A percentile compares a stretch with the other conserved stretches of the same genome.
These are phyloP conservation scores for Nasonovia ribisnigri DNA, from an alignment of 2,888 invertebrate genomes.

Conservation along the genomic window DNA sequence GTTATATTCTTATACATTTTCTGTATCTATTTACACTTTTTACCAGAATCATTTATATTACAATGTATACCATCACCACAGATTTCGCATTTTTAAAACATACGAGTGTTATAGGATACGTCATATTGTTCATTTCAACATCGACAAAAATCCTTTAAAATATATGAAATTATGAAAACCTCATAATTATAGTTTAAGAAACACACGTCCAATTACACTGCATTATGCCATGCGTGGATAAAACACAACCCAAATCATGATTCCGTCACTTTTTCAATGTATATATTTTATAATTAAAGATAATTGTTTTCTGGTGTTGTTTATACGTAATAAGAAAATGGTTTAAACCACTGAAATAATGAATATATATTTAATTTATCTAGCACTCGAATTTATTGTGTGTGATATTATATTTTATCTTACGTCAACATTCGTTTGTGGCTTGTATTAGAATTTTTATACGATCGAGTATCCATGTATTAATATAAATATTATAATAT, in stretches of 20 bases:
- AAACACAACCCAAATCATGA: neutral
- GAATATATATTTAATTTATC: too few species aligned
- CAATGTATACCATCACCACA: neutral
- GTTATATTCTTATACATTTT: neutral
- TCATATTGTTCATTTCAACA: neutral
- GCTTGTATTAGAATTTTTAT: neutral
- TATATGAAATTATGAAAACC: neutral
- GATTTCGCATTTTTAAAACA: neutral
- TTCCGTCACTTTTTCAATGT: neutral
- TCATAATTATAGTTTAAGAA: neutral
- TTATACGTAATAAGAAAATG: neutral
- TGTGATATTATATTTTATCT: neutral
- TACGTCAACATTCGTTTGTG: too few species aligned
- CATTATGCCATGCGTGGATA: neutral
- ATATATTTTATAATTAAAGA: neutral
- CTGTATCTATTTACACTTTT: neutral
- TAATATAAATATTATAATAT: neutral
- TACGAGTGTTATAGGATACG: neutral
- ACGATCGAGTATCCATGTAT: neutral
- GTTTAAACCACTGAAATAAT: neutral
- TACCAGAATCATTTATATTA: neutral
- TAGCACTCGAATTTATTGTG: neutral
- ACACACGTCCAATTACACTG: neutral
- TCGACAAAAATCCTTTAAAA: neutral
- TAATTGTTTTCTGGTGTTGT: neutral